A percentile compares a stretch with the other conserved stretches of the same genome.
Conservation (phyloP, 2,113 vertebrate genomes). For the Rhizomys pruinosus region DNA sequence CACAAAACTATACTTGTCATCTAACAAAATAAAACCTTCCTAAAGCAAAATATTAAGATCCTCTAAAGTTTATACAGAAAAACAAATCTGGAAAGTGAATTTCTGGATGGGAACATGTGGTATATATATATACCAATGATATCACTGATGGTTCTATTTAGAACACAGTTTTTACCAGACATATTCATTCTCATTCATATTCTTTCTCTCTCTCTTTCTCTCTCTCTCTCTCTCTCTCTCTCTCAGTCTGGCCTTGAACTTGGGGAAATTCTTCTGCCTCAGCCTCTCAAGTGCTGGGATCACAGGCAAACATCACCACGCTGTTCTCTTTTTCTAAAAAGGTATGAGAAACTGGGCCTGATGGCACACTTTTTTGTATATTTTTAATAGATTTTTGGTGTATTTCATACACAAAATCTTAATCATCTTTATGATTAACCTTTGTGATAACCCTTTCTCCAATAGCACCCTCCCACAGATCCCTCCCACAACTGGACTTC, state of each 20-base stretch:
- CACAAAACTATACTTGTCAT: not conserved
- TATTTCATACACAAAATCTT: no score
- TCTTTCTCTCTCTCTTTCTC: no score
- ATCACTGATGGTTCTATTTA: not conserved
- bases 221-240: no score
- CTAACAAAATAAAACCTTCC: constrained; percentile 2
- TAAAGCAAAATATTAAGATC: constrained; percentile 12
- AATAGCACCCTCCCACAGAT: no score
- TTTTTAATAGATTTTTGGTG: no score
- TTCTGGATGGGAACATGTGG: not conserved
- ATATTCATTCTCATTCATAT: no score
- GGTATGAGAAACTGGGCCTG: no score
- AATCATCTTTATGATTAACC: no score
- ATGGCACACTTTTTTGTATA: no score
- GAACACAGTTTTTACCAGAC: not conserved
- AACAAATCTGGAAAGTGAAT: not conserved
- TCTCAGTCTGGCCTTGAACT: not conserved
- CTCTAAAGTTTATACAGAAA: not conserved
- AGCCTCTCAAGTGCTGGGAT: not conserved
- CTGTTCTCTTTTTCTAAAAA: not conserved
- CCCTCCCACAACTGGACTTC: no score
- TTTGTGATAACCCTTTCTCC: no score
- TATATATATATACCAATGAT: not conserved
- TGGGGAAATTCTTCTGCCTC: not conserved
- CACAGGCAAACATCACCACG: not conserved